Conservation (phyloP, 1,140 invertebrate genomes). For the Pissodes strobi region DNA sequence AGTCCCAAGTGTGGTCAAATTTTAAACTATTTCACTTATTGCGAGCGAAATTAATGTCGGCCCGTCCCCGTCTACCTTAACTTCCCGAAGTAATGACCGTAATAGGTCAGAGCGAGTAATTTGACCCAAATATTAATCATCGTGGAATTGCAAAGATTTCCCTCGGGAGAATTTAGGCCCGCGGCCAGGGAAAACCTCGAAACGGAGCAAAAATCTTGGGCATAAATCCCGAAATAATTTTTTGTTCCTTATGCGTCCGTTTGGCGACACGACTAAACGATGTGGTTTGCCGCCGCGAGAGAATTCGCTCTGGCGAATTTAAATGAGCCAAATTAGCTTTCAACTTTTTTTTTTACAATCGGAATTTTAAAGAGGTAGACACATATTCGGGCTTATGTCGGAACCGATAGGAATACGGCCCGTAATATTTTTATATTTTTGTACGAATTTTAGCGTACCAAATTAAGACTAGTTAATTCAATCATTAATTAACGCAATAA, state of each 20-base stretch:
- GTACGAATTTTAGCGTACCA: no score
- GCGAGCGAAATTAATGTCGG: slow-evolving; percentile 16
- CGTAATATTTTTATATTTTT: no score
- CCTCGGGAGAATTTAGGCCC: slow-evolving; percentile 8
- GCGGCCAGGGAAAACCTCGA: slow-evolving; percentile 9
- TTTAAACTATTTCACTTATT: slow-evolving; percentile 29
- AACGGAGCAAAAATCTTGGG: slow-evolving; percentile 26
- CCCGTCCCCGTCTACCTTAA: slow-evolving; percentile 22
- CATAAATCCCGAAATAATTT: slow-evolving; percentile 29
- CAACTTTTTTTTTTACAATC: not conserved
- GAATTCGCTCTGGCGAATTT: not conserved
- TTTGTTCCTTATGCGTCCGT: slow-evolving; percentile 9
- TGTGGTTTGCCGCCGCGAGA: not conserved
- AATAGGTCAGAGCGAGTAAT: slow-evolving; percentile 36
- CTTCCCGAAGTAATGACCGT: slow-evolving; percentile 30
- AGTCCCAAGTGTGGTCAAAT: not conserved
- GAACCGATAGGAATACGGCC: no score
- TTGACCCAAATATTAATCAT: slow-evolving; percentile 37
- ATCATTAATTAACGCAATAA: no score
- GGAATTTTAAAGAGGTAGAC: no score
- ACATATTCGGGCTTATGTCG: no score
- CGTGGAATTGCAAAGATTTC: slow-evolving; percentile 30
- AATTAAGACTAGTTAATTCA: no score
- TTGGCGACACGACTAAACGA: slow-evolving; percentile 1
- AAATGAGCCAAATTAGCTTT: slow-evolving; percentile 1